Evolutionary conservation across 2,113 vertebrate species (phyloP), one percentile per base, ranked within the genome.

Genomic region (Callipepla californica): DNA sequence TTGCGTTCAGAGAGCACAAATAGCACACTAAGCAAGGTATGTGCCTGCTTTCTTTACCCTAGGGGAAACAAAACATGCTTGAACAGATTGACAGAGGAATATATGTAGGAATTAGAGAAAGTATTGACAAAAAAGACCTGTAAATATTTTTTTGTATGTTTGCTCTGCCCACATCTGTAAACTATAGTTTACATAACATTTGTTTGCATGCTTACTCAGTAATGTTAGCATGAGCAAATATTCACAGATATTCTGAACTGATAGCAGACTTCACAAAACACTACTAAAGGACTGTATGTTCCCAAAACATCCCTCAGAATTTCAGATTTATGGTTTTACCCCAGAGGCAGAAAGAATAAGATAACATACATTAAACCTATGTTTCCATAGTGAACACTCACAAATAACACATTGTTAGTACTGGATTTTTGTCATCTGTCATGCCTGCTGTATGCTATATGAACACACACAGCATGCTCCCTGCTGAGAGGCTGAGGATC

Each of bases 101-200:
- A 18, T 19, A 40, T 50, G 8, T 25, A 78, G 36, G 21, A 75
- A 78, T 75, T 62, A 76, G 26, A 55, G 11, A 42, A 70, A 68
- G 0, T 36, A 68, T 53, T 94, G 47, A 22, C 55, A 48, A 68
- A 53, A 53, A 91, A 84, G 23, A 50, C 5, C 18, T 45, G 15
- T 3, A 45, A 51, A 65, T 12, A 34, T 80, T 87, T 72, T 30
- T 61, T 15, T 15, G 75, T 4, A n/a, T 5, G 4, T 68, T 89
- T 75, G 7, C 51, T 84, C 90, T 88, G 26, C 28, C 92, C 65
- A 61, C 9, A 78, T 26, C 66, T 95, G 47, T 15, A 86, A 82
- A 63, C 7, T 4, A 16, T 34, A 21, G 17, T 57, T 94, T 84
- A 58, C 25, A 68, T 79, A 72, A 40, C 28, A 47, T 34, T 78